phyloP scores from a whole-genome alignment of 1,140 invertebrate genomes.

The Rhizoglyphus robini region DNA sequence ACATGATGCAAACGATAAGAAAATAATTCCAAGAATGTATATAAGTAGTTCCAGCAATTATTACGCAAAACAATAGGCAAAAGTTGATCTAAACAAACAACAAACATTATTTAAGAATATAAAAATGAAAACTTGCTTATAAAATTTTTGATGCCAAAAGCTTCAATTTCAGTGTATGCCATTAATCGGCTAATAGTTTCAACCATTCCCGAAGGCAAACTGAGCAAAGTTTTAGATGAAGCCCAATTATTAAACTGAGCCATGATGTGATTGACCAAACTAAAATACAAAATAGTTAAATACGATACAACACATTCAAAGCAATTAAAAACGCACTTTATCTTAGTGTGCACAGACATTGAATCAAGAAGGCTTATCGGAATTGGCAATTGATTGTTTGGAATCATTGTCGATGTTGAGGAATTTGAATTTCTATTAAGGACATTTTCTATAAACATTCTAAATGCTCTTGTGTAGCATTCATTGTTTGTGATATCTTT shows the following conservation, averaged over 20 bases:
- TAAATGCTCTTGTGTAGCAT: conserved; percentile 57
- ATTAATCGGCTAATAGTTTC: conserved; percentile 85
- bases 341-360: conserved; percentile 89
- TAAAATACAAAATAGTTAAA: conserved; percentile 26
- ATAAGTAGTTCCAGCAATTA: conserved; percentile 83
- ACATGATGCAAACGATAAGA: conserved; percentile 90
- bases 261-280: conserved; percentile 84
- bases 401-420: conserved; percentile 42
- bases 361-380: conserved; percentile 85
- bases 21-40: conserved; percentile 90
- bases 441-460: conserved; percentile 70
- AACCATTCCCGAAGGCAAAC: conserved; percentile 73
- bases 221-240: conserved; percentile 63
- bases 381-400: conserved; percentile 54
- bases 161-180: conserved; percentile 92
- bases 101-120: conserved; percentile 21
- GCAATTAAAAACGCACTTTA: conserved; percentile 44
- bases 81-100: conserved; percentile 51
- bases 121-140: conserved; percentile 53
- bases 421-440: conserved; percentile 41
- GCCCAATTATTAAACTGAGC: conserved; percentile 74
- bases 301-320: no score
- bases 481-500: conserved; percentile 35
- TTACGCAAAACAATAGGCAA: conserved; percentile 62
- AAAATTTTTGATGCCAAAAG: conserved; percentile 84